These are phyloP conservation scores for Drosophila sproati DNA, from an alignment of 1,140 invertebrate species.

Conservation along the genomic window DNA sequence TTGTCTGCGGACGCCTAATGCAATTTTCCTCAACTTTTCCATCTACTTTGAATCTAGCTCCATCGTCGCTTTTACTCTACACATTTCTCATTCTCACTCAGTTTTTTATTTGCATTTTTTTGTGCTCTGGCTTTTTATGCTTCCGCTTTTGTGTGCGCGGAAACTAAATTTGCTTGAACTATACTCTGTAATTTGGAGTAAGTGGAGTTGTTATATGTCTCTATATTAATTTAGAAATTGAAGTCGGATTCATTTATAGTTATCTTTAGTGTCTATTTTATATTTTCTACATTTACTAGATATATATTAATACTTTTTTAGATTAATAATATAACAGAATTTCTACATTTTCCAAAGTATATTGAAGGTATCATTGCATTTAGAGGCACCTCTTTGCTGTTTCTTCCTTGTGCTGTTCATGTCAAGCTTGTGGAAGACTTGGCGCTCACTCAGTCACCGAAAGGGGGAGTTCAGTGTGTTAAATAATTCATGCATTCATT, in stretches of 20 bases:
- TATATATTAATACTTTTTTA: not conserved
- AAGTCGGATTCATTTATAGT: too few relatives aligned
- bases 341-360: constrained; percentile 9
- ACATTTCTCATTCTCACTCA: constrained; percentile 2
- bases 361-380: too few relatives aligned
- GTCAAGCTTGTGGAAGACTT: constrained; percentile 35
- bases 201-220: not conserved
- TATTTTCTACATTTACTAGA: not conserved
- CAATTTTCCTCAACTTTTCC: constrained; percentile 48
- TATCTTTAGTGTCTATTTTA: not conserved
- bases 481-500: constrained; percentile 60
- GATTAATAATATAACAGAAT: too few relatives aligned
- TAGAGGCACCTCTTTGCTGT: not conserved
- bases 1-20: constrained; percentile 55
- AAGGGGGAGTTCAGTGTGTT: constrained; percentile 26
- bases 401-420: constrained; percentile 38
- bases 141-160: constrained; percentile 33
- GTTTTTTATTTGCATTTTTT: constrained; percentile 27
- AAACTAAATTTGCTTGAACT: constrained; percentile 44
- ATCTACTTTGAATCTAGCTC: constrained; percentile 6
- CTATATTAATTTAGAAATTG: not conserved
- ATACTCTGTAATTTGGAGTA: constrained; percentile 10
- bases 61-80: not conserved
- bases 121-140: constrained; percentile 7
- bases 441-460: constrained; percentile 18